Base-by-base conservation (phyloP, 2,888 invertebrate genomes). In the Trissoscelio sp. region DNA sequence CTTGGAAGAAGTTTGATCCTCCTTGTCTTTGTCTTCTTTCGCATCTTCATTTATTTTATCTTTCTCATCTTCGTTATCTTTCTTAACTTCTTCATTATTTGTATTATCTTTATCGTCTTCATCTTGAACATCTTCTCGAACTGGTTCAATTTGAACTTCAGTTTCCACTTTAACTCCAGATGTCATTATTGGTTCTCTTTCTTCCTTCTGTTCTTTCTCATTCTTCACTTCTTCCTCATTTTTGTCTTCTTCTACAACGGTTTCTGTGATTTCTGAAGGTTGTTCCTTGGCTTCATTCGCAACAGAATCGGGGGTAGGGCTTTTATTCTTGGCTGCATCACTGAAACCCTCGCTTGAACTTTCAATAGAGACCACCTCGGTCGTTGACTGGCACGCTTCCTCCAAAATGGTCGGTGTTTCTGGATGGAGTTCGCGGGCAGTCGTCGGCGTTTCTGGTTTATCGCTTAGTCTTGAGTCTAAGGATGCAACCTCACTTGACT, bases 321-420 rank as follows among this genome's bases (percentile, higher is more conserved):
- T 86, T 58, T 86, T 94, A 86, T 93, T 93, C 89, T 95, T 95
- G 85, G 94, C 94, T 83, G 94, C 93, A 89, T 95, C 94, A 92
- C 94, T 94, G 88, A 94, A 94, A 75, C 93, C 88, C 82, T 93
- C 93, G 86, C 92, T 93, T 82, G 93, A 92, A 87, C 92, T 92
- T 75, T 93, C 93, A 82, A 93, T 93, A 69, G 93, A 91, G 18
- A 92, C 91, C 28, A 92, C 91, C 87, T 92, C 92, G 88, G 88
- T 89, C 2, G 89, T 89, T 14, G 75, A 58, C 22, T 48, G 48
- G 20, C 70, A 57, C 4, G 48, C 55, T 46, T 70, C 28, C 46
- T 91, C 91, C 22, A 88, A 84, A 67, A 90, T 89, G 28, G 89
- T 90, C 12, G 90, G 89, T 1, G 89, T 90, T 57, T 89, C 89